phyloP scores from a whole-genome alignment of 2,797 vertebrate species.

The Todus mexicanus region DNA sequence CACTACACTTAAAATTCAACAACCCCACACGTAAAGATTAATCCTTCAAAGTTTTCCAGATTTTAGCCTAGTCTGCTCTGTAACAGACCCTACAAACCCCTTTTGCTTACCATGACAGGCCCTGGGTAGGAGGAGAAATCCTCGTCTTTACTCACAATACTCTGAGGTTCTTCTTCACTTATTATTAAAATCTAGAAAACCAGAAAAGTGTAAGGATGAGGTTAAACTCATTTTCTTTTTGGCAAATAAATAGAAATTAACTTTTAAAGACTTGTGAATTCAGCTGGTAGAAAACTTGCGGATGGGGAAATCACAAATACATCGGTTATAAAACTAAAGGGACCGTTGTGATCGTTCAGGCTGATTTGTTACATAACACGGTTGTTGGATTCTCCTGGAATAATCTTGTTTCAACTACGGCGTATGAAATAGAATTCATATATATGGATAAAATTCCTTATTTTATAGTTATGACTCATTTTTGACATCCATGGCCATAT shows the following conservation, averaged over 20 bases:
- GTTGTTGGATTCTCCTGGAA: background rate
- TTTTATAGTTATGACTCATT: background rate
- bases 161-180: constrained; percentile 41
- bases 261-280: background rate
- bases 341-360: background rate
- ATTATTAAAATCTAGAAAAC: constrained; percentile 45
- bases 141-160: constrained; percentile 42
- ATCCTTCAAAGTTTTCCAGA: background rate
- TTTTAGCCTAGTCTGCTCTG: background rate
- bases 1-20: background rate
- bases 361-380: background rate
- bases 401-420: background rate
- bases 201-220: background rate
- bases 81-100: background rate
- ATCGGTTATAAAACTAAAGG: background rate
- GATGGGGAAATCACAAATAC: background rate
- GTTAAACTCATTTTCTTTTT: background rate
- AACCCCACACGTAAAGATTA: background rate
- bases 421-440: background rate
- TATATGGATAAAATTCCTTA: background rate
- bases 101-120: constrained; percentile 76
- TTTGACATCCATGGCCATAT: background rate
- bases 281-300: background rate
- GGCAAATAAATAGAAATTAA: background rate
- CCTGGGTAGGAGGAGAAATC: constrained; percentile 66